These are phyloP conservation scores for Smutsia gigantea DNA, from an alignment of 2,797 vertebrate species.

Conservation along the genomic window DNA sequence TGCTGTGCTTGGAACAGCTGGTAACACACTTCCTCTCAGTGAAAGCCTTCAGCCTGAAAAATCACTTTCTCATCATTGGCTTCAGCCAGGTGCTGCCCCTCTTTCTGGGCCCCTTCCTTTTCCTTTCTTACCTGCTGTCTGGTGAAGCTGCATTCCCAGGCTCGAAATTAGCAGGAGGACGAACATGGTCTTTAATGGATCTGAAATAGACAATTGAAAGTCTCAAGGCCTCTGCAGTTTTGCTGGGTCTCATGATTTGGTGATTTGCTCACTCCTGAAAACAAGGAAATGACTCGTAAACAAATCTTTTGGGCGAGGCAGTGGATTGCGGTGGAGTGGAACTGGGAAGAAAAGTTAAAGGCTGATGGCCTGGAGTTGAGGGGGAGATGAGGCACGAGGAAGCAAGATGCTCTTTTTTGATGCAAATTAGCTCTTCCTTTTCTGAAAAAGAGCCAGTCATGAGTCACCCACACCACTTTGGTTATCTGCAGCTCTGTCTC, in stretches of 20 bases:
- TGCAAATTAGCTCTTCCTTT: constrained; percentile 32
- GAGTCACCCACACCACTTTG: not conserved
- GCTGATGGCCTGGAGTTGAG: not conserved
- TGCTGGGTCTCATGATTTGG: constrained; percentile 12
- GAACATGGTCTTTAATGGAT: constrained; percentile 76
- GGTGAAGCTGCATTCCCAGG: constrained; percentile 67
- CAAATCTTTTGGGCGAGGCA: not conserved
- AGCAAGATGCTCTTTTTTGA: not conserved
- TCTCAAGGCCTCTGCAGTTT: not conserved
- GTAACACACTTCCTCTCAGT: not conserved
- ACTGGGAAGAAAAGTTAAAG: not conserved
- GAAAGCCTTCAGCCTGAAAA: not conserved
- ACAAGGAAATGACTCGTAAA: constrained; percentile 5
- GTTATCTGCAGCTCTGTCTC: not conserved
- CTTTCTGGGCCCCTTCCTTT: not conserved
- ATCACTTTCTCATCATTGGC: not conserved
- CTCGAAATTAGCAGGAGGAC: constrained; percentile 60
- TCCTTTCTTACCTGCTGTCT: constrained; percentile 70
- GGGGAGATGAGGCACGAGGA: not conserved
- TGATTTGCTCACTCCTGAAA: constrained; percentile 35
- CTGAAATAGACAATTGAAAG: constrained; percentile 76
- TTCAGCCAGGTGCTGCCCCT: not conserved
- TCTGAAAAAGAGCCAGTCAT: not conserved
- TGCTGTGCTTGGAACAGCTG: not conserved
- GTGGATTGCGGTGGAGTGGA: not conserved